Conservation (phyloP, 2,888 invertebrate genomes). For the Ferrisia virgata region DNA sequence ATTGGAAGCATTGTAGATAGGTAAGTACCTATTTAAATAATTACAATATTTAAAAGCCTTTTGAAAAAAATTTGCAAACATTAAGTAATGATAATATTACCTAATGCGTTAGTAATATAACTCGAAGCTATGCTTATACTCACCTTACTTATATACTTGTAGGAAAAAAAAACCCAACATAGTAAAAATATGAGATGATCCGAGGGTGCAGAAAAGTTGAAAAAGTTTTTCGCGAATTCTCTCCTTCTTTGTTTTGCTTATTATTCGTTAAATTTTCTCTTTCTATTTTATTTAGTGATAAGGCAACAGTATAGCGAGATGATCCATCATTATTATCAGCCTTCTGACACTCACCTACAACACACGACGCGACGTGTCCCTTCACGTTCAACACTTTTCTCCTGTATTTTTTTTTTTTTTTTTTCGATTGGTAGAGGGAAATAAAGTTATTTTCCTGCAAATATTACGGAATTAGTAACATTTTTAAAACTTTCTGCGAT, state of each 20-base stretch:
- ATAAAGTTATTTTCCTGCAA: constrained; percentile 28
- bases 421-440: constrained; percentile 3
- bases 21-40: no score
- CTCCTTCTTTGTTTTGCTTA: constrained; percentile 20
- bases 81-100: no score
- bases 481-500: constrained; percentile 1
- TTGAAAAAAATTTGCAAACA: neutral
- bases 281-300: constrained; percentile 45
- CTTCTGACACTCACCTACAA: constrained; percentile 48
- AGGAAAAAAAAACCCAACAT: neutral
- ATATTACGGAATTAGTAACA: constrained; percentile 21
- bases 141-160: no score
- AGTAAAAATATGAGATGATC: neutral
- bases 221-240: constrained; percentile 19
- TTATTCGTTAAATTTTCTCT: constrained; percentile 33
- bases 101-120: neutral
- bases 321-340: constrained; percentile 49
- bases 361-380: constrained; percentile 45
- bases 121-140: neutral
- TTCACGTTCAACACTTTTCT: constrained; percentile 31
- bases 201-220: neutral
- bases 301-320: constrained; percentile 40
- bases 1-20: no score
- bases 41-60: no score
- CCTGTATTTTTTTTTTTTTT: no score